Conservation (phyloP, 2,888 invertebrate species). For the Philereme transversata region DNA sequence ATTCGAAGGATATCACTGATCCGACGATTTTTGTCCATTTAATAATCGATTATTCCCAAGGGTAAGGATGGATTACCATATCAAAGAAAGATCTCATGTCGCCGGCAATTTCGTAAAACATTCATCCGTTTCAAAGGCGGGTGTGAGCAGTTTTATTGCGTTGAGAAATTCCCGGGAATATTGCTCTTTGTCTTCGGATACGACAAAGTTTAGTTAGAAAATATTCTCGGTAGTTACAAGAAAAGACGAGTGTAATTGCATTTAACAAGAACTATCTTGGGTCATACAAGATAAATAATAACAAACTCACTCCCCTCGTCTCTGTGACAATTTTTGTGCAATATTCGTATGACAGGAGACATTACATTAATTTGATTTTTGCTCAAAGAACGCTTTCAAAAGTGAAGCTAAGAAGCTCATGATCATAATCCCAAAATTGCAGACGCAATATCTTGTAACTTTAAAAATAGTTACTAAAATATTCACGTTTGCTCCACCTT, state of each 20-base stretch:
- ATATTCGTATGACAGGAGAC: no score
- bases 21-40: conserved; percentile 72
- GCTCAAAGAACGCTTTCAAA: no score
- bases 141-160: conserved; percentile 56
- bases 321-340: no score
- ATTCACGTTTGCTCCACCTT: conserved; percentile 11
- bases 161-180: conserved; percentile 52
- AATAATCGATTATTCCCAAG: conserved; percentile 77
- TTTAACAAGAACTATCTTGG: neutral
- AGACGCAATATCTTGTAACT: no score
- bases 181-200: conserved; percentile 46
- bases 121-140: conserved; percentile 57
- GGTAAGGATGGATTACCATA: conserved; percentile 75
- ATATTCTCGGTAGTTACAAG: neutral
- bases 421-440: no score
- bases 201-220: conserved; percentile 39
- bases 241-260: conserved; percentile 16
- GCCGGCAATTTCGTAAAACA: conserved; percentile 73
- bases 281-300: no score
- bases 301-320: no score
- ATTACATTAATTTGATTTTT: no score
- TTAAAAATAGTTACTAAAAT: neutral
- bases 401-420: no score
- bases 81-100: conserved; percentile 77
- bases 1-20: conserved; percentile 58